phyloP scores from a whole-genome alignment of 2,888 invertebrate species.

The Melikaiella ostensackeni region DNA sequence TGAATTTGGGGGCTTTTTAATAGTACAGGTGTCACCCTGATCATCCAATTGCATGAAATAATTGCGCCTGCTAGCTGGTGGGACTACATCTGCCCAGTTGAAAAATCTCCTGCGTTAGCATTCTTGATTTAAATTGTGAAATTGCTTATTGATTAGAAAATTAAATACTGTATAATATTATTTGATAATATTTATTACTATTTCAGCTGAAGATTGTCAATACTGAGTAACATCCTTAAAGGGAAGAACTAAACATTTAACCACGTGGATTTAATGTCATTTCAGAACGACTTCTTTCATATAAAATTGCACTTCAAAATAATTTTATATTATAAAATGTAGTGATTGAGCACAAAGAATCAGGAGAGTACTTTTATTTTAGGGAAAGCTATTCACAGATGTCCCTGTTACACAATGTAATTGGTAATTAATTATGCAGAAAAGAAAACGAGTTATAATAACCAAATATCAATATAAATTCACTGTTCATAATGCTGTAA shows the following conservation, averaged over 20 bases:
- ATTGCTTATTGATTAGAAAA: neutral
- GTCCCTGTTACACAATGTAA: too few species aligned
- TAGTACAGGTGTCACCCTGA: neutral
- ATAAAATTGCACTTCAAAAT: neutral
- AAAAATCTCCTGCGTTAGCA: neutral
- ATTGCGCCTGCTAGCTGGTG: neutral
- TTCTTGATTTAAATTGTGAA: neutral
- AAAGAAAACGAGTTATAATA: too few species aligned
- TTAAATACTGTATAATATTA: constrained; percentile 4
- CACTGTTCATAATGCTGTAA: too few species aligned
- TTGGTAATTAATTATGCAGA: too few species aligned
- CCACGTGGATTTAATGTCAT: neutral
- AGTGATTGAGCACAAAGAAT: neutral
- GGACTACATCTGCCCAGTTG: neutral
- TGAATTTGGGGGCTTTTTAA: neutral
- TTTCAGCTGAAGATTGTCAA: constrained; percentile 33
- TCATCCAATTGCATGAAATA: neutral
- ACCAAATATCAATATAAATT: too few species aligned
- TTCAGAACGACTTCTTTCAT: neutral
- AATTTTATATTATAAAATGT: neutral
- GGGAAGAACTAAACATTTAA: neutral
- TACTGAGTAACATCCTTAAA: constrained; percentile 14
- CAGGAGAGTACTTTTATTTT: neutral
- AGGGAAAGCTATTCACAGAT: too few species aligned
- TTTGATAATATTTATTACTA: neutral